Evolutionary conservation across 2,888 invertebrate species (phyloP), one percentile per base, ranked within the genome.

Genomic region (Agrotis clavis): DNA sequence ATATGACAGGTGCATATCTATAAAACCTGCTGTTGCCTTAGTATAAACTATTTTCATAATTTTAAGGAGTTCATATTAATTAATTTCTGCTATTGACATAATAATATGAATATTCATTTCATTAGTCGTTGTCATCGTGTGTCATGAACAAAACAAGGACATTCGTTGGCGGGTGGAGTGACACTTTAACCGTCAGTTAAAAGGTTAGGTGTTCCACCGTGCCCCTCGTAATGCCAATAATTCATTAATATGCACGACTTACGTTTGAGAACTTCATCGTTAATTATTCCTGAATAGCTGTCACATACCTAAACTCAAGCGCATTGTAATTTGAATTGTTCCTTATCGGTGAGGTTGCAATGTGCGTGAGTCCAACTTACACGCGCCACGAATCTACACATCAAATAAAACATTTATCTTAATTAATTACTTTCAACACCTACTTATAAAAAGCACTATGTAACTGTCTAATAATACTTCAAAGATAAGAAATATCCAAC

Each of bases 61-160:
- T 50, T 59, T 54, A 60, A 63, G 48, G 45, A 47, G 13, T 45
- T 21, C 19, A 60, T 54, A 71, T 74, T 59, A 74, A 80, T 77
- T 47, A 60, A 73, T 65, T 35, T 48, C 80, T 63, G 35, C 30
- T 61, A 64, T 65, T 74, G 73, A 65, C 48, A 51, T 65, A 30
- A 47, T 60, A 14, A 19, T 64, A 72, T 79, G 35, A 62, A 79
- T 76, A 73, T 79, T 76, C 51, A 76, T 65, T 48, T 48, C 2
- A 30, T 65, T 61, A n/a, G 64, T 56, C n/a, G 51, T 71, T 13
- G 57, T 35, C 35, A 41, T 71, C 35, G 48, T 71, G n/a, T 60
- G 48, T 2, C 16, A 53, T 18, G 21, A 64, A 71, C 21, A 18
- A 30, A 61, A 71, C 51, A 59, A 48, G 74, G 19, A 62, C 47